These are phyloP conservation scores for Lerema accius DNA, from an alignment of 1,140 invertebrate species.

Conservation along the genomic window DNA sequence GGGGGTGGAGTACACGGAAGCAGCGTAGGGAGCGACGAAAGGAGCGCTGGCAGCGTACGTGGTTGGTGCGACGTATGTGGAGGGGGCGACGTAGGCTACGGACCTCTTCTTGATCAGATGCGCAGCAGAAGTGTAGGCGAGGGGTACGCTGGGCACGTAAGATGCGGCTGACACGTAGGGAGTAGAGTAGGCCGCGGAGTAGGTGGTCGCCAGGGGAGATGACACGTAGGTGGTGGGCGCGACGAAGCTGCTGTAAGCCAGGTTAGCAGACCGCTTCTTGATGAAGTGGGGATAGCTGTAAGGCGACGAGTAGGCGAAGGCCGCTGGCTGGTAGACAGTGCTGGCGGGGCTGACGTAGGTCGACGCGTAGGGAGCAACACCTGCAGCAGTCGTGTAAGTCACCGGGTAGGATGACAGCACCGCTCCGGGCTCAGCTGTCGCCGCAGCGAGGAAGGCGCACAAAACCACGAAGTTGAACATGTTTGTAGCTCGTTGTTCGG, in stretches of 20 bases:
- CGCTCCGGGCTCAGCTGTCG: constrained; percentile 55
- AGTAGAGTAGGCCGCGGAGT: constrained; percentile 15
- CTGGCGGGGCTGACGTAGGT: constrained; percentile 22
- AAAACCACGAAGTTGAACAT: constrained; percentile 83
- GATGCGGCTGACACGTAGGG: neutral
- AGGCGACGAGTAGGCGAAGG: constrained; percentile 43
- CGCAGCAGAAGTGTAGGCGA: constrained; percentile 39
- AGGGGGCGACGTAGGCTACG: constrained; percentile 39
- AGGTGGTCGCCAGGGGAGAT: constrained; percentile 45
- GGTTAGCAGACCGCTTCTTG: constrained; percentile 57
- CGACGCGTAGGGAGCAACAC: constrained; percentile 44
- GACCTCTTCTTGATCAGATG: constrained; percentile 60
- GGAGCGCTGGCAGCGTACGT: constrained; percentile 37
- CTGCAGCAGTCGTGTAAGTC: constrained; percentile 57
- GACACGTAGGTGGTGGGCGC: constrained; percentile 35
- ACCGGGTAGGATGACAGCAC: constrained; percentile 34
- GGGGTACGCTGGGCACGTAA: constrained; percentile 40
- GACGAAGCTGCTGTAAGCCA: constrained; percentile 46
- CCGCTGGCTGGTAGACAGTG: constrained; percentile 42
- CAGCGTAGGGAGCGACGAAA: constrained; percentile 40
- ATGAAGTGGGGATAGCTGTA: constrained; percentile 50
- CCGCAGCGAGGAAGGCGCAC: constrained; percentile 74
- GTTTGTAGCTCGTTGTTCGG: constrained; percentile 51
- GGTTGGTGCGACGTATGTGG: constrained; percentile 40
- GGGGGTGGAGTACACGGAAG: constrained; percentile 41